Conservation (phyloP, 1,140 invertebrate genomes). For the Orius insidiosus region DNA sequence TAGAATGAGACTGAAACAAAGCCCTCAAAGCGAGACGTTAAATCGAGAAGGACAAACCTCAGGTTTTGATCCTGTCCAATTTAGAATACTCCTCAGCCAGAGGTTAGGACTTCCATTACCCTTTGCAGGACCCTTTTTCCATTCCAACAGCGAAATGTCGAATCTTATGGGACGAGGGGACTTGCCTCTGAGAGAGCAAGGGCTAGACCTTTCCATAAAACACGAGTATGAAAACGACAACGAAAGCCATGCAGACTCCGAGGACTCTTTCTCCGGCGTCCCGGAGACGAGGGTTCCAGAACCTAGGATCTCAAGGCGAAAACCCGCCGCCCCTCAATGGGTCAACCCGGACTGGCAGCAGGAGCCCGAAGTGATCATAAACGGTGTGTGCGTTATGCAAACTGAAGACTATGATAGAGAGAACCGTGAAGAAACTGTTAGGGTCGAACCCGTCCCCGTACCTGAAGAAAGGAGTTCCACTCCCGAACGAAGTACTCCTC, state of each 20-base stretch:
- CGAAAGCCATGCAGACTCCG: slow-evolving; percentile 58
- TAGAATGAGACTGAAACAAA: slow-evolving; percentile 91
- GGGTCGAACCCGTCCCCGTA: slow-evolving; percentile 51
- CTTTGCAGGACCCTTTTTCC: slow-evolving; percentile 56
- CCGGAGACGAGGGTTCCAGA: slow-evolving; percentile 21
- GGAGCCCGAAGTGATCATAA: slow-evolving; percentile 67
- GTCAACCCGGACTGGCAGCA: slow-evolving; percentile 87
- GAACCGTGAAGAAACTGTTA: slow-evolving; percentile 45
- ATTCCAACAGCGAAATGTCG: slow-evolving; percentile 49
- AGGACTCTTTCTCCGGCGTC: slow-evolving; percentile 41
- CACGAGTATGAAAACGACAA: slow-evolving; percentile 53
- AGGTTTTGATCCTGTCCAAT: slow-evolving; percentile 74
- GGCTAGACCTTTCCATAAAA: slow-evolving; percentile 65
- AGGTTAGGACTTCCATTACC: slow-evolving; percentile 43
- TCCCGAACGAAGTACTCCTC: slow-evolving; percentile 10
- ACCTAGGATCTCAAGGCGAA: slow-evolving; percentile 40
- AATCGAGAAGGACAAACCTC: slow-evolving; percentile 19
- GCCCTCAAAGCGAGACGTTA: slow-evolving; percentile 46
- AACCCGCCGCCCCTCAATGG: slow-evolving; percentile 91
- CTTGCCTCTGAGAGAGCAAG: slow-evolving; percentile 42
- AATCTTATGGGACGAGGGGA: slow-evolving; percentile 46
- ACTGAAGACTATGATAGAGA: slow-evolving; percentile 48
- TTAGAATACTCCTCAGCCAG: slow-evolving; percentile 71
- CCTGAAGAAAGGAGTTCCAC: slow-evolving; percentile 16
- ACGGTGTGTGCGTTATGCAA: slow-evolving; percentile 81